Conservation (phyloP, 1,140 invertebrate genomes). For the Anastatus disparis region DNA sequence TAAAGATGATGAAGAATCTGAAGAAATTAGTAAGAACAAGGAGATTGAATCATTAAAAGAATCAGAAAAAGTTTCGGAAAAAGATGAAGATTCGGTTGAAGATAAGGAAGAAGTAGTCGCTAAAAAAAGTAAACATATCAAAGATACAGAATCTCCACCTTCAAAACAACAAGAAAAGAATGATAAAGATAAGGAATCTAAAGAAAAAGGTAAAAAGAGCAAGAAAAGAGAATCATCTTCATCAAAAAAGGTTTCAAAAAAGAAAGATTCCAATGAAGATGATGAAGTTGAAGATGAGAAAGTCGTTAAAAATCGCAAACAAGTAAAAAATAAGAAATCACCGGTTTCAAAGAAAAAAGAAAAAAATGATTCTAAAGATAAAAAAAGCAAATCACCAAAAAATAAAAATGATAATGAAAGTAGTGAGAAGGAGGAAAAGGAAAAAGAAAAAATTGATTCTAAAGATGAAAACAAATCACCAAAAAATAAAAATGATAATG, state of each 20-base stretch:
- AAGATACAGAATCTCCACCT: not conserved
- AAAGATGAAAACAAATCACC: no score
- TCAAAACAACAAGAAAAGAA: slow-evolving; percentile 10
- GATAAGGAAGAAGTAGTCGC: slow-evolving; percentile 23
- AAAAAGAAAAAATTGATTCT: slow-evolving; percentile 7
- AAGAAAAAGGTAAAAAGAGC: slow-evolving; percentile 40
- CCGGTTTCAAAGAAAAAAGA: no score
- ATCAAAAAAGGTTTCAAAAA: no score
- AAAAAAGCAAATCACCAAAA: slow-evolving; percentile 21
- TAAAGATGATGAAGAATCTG: slow-evolving; percentile 23
- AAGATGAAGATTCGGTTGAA: not conserved
- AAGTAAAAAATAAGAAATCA: no score
- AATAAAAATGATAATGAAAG: slow-evolving; percentile 25
- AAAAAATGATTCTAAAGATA: slow-evolving; percentile 30
- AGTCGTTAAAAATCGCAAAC: no score
- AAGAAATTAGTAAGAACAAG: slow-evolving; percentile 1
- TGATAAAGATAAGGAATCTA: slow-evolving; percentile 17
- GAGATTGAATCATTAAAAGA: not conserved
- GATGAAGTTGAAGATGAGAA: no score
- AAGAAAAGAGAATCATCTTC: slow-evolving; percentile 17
- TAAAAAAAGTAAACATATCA: not conserved
- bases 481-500: not conserved
- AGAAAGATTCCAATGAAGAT: no score
- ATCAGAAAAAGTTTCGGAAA: not conserved
- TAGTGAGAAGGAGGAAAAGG: slow-evolving; percentile 33